Base-by-base conservation (phyloP, 1,140 invertebrate species). In the Diorhabda elongata region DNA sequence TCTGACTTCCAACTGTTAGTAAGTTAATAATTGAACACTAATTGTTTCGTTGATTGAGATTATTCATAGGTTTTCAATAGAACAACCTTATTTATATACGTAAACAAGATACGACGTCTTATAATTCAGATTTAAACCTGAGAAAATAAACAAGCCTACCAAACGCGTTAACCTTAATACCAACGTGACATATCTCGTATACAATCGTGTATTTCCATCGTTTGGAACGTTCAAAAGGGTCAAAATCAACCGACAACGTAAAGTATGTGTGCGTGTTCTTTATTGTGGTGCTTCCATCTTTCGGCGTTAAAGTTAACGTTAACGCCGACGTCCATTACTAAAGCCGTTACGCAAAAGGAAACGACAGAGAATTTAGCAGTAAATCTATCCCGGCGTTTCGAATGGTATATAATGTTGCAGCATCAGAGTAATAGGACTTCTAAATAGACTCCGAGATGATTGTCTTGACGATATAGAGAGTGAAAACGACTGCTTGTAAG, bases 341-440 rank as follows among this genome's bases (percentile, higher is more conserved):
- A 61, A 61, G 59, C 26, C 6, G 59, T 61, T 43, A 43, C 59
- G 42, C 59, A 61, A 61, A 61, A 61, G 59, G 59, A 61, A 61
- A 61, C 59, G 59, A 43, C 26, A 61, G 59, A 61, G 59, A 61
- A 61, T 61, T 42, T 61, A 61, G 59, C 5, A 8, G 59, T 61
- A 61, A 61, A 61, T 61, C 59, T 61, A 61, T 61, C 11, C 59
- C 59, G 26, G 47, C 47, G 47, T 52, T 52, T 52, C 47, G 47
- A n/a, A 6, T 52, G 47, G 6, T n/a, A n/a, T 6, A 6, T 26
- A 26, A n/a, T 8, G 47, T 52, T 52, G 47, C 47, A 52, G 47
- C 47, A n/a, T 52, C 47, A 52, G 47, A n/a, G 47, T n/a, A 52
- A 52, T 52, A 8, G 6, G n/a, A n/a, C 47, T n/a, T 52, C 47